Evolutionary conservation across 2,797 vertebrate genomes (phyloP).

Genomic region (Malacoctenus gilli): DNA sequence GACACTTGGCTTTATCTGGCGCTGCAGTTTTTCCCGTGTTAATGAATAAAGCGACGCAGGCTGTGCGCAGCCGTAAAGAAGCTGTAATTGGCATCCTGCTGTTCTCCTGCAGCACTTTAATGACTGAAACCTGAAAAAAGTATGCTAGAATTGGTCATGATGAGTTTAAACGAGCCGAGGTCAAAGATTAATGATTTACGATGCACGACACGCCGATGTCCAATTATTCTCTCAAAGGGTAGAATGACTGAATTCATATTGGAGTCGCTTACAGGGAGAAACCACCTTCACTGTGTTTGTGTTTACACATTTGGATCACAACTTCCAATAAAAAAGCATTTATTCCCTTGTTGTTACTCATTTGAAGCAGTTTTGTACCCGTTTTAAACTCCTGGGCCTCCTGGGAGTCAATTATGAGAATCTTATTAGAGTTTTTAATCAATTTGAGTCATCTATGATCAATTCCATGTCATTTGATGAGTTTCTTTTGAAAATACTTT

Average conservation of each 20-base stretch:
- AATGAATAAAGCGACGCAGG: constrained; percentile 36
- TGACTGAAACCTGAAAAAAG: constrained; percentile 65
- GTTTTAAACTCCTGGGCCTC: too few species aligned
- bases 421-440: too few species aligned
- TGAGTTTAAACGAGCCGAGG: constrained; percentile 81
- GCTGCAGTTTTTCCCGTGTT: constrained; percentile 11
- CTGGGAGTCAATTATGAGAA: too few species aligned
- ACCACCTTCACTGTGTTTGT: too few species aligned
- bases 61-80: constrained; percentile 37
- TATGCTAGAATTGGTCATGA: constrained; percentile 60
- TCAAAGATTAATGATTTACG: constrained; percentile 76
- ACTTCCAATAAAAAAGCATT: too few species aligned
- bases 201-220: constrained; percentile 59
- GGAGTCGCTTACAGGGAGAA: too few species aligned
- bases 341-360: too few species aligned
- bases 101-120: constrained; percentile 71
- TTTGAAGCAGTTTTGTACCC: too few species aligned
- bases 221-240: constrained; percentile 68
- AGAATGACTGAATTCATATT: constrained; percentile 26
- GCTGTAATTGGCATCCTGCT: constrained; percentile 82
- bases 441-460: too few species aligned
- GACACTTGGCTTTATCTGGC: constrained; percentile 14
- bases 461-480: too few species aligned
- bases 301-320: too few species aligned
- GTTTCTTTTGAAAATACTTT: too few species aligned